A percentile compares a stretch with the other conserved stretches of the same genome.
Conservation (phyloP, 2,797 vertebrate genomes). For the Todus mexicanus region DNA sequence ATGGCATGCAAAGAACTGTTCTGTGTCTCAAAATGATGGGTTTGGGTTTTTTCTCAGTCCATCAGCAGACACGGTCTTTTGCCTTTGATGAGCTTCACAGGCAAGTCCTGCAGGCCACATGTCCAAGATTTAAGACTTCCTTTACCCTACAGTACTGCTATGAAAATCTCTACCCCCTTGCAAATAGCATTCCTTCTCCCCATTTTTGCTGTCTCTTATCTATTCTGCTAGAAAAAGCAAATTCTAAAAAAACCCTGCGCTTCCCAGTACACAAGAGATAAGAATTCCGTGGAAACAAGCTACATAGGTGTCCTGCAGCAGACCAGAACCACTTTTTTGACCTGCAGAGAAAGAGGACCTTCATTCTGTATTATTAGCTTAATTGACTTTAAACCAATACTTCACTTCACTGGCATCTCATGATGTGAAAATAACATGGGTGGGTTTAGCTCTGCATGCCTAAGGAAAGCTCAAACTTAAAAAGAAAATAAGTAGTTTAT, state of each 20-base stretch:
- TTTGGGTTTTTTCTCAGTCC: neutral
- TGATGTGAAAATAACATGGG: neutral
- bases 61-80: neutral
- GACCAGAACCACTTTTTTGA: neutral
- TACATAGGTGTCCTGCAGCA: neutral
- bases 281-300: neutral
- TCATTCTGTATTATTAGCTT: neutral
- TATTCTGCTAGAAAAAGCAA: neutral
- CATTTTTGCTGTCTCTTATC: neutral
- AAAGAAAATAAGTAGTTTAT: neutral
- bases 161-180: neutral
- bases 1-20: neutral
- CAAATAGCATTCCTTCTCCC: neutral
- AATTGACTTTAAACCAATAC: neutral
- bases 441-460: neutral
- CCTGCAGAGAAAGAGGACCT: neutral
- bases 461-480: neutral
- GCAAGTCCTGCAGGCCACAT: neutral
- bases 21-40: neutral
- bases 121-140: neutral
- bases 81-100: neutral
- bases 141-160: neutral
- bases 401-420: neutral
- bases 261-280: neutral
- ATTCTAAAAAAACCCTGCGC: neutral